Evolutionary conservation across 2,888 invertebrate species (phyloP), one percentile per base, ranked within the genome.

Genomic region (Heteropelma amictum): DNA sequence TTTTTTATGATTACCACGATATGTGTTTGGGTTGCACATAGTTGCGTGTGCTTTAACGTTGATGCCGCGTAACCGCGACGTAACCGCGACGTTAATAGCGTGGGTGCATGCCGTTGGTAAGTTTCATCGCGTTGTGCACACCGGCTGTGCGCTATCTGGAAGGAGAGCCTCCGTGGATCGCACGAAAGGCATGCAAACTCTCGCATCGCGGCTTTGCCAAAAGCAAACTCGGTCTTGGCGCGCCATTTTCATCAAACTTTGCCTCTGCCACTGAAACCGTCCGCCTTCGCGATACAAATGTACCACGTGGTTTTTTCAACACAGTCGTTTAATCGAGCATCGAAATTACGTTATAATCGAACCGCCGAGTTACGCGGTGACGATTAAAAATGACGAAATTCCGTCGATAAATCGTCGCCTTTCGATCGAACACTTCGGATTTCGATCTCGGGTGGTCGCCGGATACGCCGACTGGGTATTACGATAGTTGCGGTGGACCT

Each of bases 401-500:
- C 47, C n/a, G n/a, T n/a, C n/a, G n/a, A n/a, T n/a, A n/a, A 70
- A 60, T 72, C 61, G 65, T 68, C 71, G 63, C 54, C 51, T 58
- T 58, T 54, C 54, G 58, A 23, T n/a, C 47, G 49, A 49, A 26
- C 28, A 61, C 53, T 64, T 42, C 12, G 17, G 40, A 51, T 49
- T 64, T 19, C 28, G 23, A 65, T 26, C 35, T 47, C 60, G 53
- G 67, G 58, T 70, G 61, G 76, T 81, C 81, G 76, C 83, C 84
- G 86, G 84, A 85, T 86, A 83, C 81, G 80, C n/a, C n/a, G n/a
- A n/a, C 80, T 69, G 75, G 79, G 83, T 86, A 85, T 86, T 87
- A 85, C 84, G 86, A 86, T 87, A 83, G 84, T 83, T 83, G 85
- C 82, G 85, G 84, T 85, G 82, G 82, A 83, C 68, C 79, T 79